phyloP scores from a whole-genome alignment of 1,140 invertebrate genomes.

The Ylistrum balloti region DNA sequence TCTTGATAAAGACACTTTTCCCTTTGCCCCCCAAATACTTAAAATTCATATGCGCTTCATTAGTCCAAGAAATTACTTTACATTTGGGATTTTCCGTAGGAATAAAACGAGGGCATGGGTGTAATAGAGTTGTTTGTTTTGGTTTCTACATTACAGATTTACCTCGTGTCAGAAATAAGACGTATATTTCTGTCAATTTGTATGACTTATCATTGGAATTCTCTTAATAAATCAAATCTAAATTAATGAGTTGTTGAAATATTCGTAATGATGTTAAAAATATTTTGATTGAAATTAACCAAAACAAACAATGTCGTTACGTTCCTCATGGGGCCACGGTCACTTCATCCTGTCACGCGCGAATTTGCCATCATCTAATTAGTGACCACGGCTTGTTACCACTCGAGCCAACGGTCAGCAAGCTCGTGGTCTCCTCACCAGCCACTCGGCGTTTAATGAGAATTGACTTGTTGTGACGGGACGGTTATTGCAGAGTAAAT shows the following conservation, averaged over 20 bases:
- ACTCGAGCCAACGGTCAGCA: background rate
- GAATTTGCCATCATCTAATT: background rate
- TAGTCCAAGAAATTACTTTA: no score
- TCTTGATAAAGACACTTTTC: no score
- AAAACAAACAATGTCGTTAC: conserved; percentile 32
- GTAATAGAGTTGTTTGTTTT: no score
- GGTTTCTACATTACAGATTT: no score
- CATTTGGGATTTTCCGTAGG: no score
- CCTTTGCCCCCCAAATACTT: no score
- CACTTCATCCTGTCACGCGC: background rate
- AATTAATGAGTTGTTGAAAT: conserved; percentile 10
- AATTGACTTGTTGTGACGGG: background rate
- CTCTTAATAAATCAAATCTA: background rate
- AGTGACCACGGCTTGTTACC: background rate
- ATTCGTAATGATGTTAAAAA: background rate
- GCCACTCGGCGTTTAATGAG: background rate
- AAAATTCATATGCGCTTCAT: no score
- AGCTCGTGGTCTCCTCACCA: background rate
- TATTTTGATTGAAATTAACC: conserved; percentile 20
- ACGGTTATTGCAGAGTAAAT: background rate
- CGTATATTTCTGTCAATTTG: background rate
- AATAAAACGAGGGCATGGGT: no score
- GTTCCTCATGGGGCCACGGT: background rate
- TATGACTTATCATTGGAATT: background rate
- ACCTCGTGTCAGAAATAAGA: background rate